Evolutionary conservation across 2,113 vertebrate genomes (phyloP), one percentile per base, ranked within the genome.

Genomic region (Smithornis capensis): DNA sequence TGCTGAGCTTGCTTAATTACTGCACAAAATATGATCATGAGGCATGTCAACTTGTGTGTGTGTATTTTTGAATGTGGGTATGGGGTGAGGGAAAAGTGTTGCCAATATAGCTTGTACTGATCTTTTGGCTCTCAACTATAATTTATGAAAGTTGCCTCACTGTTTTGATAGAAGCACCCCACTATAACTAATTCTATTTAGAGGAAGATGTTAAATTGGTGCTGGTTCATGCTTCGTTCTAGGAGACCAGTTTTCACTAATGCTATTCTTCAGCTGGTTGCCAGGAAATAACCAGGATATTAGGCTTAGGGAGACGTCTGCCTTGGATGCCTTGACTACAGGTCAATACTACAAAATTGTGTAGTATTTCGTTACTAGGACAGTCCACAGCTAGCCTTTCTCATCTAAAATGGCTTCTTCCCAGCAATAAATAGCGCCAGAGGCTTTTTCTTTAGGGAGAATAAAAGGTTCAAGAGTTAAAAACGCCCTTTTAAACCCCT

Each of bases 1-100:
- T 97, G 97, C 97, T 97, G 98, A 96, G 96, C 69, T 98, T 98
- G 97, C 97, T 98, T 98, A 98, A 98, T 98, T 98, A 98, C 96
- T 94, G 89, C 90, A 96, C 94, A 96, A 96, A 98, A 97, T 92
- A 96, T 91, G 93, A 96, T 49, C 47, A 92, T n/a, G 38, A 97
- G 94, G 94, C 91, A 95, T 94, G 95, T 95, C 97, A 95, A 96
- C 93, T 94, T 92, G 68, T 86, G 75, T 82, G 79, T 88, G 50
- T 92, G n/a, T 94, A 44, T 94, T 89, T 56, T 52, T 94, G 71
- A 82, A 53, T 88, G 83, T 4, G 87, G 83, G 70, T 87, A 91
- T 0, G 2, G 82, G 74, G 18, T 2, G 1, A 80, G 81, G 85
- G 69, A 78, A 49, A 86, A 90, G 64, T 88, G 31, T 89, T 86